Evolutionary conservation across 2,888 invertebrate genomes (phyloP).

Genomic region (Lycocerus yunnanus): DNA sequence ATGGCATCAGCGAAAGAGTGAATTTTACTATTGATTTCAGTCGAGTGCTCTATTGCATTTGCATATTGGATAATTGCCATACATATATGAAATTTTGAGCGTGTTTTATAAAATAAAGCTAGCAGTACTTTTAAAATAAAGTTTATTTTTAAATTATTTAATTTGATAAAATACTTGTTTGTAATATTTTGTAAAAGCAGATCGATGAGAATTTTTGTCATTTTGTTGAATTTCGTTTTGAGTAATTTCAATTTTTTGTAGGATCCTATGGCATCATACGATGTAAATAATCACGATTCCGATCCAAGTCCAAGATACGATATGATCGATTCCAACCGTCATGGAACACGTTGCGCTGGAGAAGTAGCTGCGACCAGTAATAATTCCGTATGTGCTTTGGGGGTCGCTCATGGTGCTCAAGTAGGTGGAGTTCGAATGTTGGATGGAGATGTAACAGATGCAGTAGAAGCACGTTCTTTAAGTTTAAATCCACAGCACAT

Average conservation of each 20-base stretch:
- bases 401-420: constrained; percentile 92
- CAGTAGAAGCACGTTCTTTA: constrained; percentile 94
- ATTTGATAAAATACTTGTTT: background rate
- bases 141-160: background rate
- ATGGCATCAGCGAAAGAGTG: background rate
- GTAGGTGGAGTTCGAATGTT: constrained; percentile 95
- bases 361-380: constrained; percentile 98
- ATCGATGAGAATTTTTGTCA: background rate
- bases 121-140: background rate
- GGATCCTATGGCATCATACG: constrained; percentile 95
- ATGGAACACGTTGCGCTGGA: constrained; percentile 94
- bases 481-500: constrained; percentile 95
- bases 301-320: constrained; percentile 98
- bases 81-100: background rate
- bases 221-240: background rate
- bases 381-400: constrained; percentile 94
- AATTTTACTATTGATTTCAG: background rate
- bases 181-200: background rate
- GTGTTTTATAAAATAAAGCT: background rate
- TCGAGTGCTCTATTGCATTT: background rate
- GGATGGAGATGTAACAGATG: constrained; percentile 98
- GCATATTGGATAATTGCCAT: background rate
- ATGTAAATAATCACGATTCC: constrained; percentile 94
- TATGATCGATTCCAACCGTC: constrained; percentile 93
- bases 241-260: constrained; percentile 50